These are phyloP conservation scores for Rhinoptilus africanus DNA, from an alignment of 2,113 vertebrate genomes.

Conservation along the genomic window DNA sequence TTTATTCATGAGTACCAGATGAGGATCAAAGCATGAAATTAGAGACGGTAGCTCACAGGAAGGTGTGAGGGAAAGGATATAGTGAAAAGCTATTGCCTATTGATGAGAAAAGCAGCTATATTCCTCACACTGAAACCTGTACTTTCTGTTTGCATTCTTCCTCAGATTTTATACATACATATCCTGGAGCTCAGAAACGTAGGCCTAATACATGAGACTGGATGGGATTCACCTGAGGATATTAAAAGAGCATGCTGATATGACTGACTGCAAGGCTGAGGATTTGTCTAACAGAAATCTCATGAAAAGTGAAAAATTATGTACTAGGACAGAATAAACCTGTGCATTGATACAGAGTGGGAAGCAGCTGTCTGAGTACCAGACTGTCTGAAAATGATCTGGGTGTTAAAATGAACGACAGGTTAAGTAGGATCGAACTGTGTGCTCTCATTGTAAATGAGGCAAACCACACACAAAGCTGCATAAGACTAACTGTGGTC, in stretches of 20 bases:
- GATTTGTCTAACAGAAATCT: not conserved
- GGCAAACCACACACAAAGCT: not conserved
- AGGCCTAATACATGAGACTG: not conserved
- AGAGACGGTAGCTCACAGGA: not conserved
- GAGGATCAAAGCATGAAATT: slow-evolving; percentile 18
- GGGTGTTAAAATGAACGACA: not conserved
- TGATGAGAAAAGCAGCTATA: slow-evolving; percentile 7
- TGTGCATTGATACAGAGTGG: not conserved
- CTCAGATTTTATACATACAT: not conserved
- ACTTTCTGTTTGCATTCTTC: not conserved
- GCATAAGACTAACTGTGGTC: not conserved
- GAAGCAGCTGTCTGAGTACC: not conserved
- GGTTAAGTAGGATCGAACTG: not conserved
- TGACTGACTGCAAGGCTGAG: not conserved
- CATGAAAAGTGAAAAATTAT: not conserved
- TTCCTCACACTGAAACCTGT: not conserved
- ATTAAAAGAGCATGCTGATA: not conserved
- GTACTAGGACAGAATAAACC: not conserved
- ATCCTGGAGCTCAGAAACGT: not conserved
- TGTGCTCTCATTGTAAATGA: not conserved
- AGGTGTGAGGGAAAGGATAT: not conserved
- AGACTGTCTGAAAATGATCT: not conserved
- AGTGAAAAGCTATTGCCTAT: not conserved
- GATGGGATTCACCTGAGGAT: not conserved
- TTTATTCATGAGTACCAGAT: slow-evolving; percentile 23